Evolutionary conservation across 2,888 invertebrate genomes (phyloP), one percentile per base, ranked within the genome.

Genomic region (Watsonalla binaria): DNA sequence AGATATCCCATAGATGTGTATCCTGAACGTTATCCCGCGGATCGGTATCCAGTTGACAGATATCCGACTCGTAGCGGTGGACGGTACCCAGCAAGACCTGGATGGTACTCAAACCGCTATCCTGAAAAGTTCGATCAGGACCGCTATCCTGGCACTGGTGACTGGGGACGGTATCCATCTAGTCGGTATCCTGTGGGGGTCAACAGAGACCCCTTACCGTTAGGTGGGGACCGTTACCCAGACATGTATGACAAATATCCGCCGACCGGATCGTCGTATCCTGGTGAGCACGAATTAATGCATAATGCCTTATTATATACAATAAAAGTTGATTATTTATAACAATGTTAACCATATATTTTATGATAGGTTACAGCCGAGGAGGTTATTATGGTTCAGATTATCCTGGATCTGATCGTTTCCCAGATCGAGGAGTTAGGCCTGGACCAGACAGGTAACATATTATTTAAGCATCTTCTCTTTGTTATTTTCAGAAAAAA

Each of bases 181-280:
- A 80, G 80, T 58, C 77, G 85, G 59, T 90, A 90, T 66, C 89
- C 90, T 45, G 89, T 90, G 47, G 90, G 90, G 13, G 86, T 90
- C 6, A 90, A 91, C 66, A 82, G 88, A 59, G 90, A 90, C 65
- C 90, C 92, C 45, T 81, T 84, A 67, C 92, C 92, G 39, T 72
- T 82, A 51, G 92, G 91, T 48, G 90, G 89, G 45, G 88, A 89
- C 65, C 86, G 92, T 64, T 90, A 90, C 70, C 91, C 92, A 51
- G 84, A 88, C 66, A 69, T 89, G 58, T 88, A 91, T 75, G 91
- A 92, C 67, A 91, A 92, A 76, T 92, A 92, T 89, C 93, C 93
- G 82, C 90, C 90, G 82, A 87, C 86, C 84, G 90, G 90, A 82
- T 86, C 90, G 59, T 88, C 90, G 71, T 89, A 86, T 70, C 88